Evolutionary conservation across 2,888 invertebrate species (phyloP).

Genomic region (Protonemura montana): DNA sequence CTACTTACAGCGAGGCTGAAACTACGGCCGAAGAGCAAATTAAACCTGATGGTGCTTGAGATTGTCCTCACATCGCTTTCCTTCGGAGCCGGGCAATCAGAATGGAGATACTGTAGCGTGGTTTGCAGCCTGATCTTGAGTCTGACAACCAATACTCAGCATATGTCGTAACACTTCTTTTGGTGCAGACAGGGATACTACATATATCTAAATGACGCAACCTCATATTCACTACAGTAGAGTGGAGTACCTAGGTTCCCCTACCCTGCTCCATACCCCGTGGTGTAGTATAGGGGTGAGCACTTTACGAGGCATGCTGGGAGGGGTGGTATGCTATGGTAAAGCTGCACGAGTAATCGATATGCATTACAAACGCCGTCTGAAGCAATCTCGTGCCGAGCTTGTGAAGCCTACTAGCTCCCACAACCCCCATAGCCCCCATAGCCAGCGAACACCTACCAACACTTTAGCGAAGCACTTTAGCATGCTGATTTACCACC

Average conservation of each 20-base stretch:
- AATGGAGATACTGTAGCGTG: background rate
- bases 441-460: background rate
- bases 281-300: background rate
- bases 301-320: background rate
- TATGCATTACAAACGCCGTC: background rate
- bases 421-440: background rate
- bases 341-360: background rate
- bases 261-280: background rate
- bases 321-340: background rate
- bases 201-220: background rate
- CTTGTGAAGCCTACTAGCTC: background rate
- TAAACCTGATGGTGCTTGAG: background rate
- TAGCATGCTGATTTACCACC: slow-evolving; percentile 7
- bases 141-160: background rate
- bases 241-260: background rate
- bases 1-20: background rate
- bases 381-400: background rate
- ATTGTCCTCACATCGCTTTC: background rate
- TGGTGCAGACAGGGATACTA: background rate
- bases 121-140: too few species aligned
- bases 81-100: background rate
- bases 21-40: background rate
- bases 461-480: slow-evolving; percentile 5
- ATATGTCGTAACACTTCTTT: background rate
- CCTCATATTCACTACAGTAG: background rate